Conservation (phyloP, 1,140 invertebrate species). For the Drosophila littoralis region DNA sequence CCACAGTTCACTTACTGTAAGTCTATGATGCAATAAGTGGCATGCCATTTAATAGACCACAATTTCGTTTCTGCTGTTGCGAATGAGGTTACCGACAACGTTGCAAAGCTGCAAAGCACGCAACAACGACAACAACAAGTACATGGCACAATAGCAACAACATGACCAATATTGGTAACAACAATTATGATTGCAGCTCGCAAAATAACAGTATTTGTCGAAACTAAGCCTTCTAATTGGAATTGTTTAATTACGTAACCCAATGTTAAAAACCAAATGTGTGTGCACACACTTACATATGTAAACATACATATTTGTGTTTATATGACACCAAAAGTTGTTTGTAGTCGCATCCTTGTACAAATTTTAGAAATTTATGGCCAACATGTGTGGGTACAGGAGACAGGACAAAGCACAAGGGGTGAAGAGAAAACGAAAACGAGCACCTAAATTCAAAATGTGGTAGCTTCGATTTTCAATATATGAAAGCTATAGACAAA, state of each 20-base stretch:
- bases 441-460: too few relatives aligned
- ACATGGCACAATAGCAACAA: conserved; percentile 1
- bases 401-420: too few relatives aligned
- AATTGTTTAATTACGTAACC: conserved; percentile 17
- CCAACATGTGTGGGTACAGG: too few relatives aligned
- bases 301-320: too few relatives aligned
- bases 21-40: conserved; percentile 62
- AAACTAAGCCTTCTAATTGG: conserved; percentile 28
- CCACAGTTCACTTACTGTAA: not conserved
- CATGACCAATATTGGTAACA: conserved; percentile 4
- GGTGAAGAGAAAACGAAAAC: too few relatives aligned
- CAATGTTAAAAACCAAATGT: not conserved
- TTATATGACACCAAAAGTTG: too few relatives aligned
- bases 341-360: too few relatives aligned
- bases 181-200: conserved; percentile 13
- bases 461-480: too few relatives aligned
- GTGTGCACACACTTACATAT: not conserved
- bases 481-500: too few relatives aligned
- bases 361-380: too few relatives aligned
- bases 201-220: conserved; percentile 10
- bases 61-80: conserved; percentile 57
- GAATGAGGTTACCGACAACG: conserved; percentile 36
- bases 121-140: conserved; percentile 11
- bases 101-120: conserved; percentile 15
- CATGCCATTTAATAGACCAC: conserved; percentile 67